phyloP scores from a whole-genome alignment of 2,797 vertebrate species.

The Coendou prehensilis region DNA sequence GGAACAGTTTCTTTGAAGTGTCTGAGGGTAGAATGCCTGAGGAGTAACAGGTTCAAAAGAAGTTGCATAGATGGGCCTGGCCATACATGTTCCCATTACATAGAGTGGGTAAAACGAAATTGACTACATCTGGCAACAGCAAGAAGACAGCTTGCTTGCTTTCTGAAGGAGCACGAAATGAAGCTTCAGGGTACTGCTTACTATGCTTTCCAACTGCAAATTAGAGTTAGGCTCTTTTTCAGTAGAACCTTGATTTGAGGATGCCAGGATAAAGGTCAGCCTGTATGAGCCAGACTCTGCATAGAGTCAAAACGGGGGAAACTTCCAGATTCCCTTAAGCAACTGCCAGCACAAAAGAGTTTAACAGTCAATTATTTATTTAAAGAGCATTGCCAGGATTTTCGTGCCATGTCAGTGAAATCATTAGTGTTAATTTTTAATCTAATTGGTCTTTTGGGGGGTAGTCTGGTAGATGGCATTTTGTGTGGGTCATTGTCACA shows the following conservation, averaged over 20 bases:
- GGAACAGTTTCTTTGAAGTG: conserved; percentile 65
- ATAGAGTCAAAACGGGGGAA: conserved; percentile 76
- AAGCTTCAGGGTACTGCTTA: conserved; percentile 75
- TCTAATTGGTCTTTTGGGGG: conserved; percentile 80
- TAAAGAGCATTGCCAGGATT: conserved; percentile 78
- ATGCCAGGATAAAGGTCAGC: conserved; percentile 82
- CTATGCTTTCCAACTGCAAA: conserved; percentile 77
- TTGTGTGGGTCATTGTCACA: conserved; percentile 16
- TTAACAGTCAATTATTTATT: conserved; percentile 85
- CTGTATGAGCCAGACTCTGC: conserved; percentile 76
- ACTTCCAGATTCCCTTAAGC: conserved; percentile 86
- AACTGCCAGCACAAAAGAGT: conserved; percentile 82
- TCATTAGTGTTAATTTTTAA: conserved; percentile 84
- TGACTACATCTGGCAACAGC: conserved; percentile 81
- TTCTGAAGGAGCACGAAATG: conserved; percentile 76
- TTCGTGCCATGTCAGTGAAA: conserved; percentile 84
- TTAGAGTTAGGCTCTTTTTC: conserved; percentile 83
- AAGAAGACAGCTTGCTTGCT: conserved; percentile 79
- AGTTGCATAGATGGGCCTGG: conserved; percentile 58
- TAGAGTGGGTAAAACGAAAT: conserved; percentile 73
- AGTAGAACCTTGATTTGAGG: conserved; percentile 71
- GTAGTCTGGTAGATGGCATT: conserved; percentile 67
- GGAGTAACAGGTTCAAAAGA: conserved; percentile 63
- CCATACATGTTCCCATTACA: conserved; percentile 59
- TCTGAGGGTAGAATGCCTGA: not conserved